A percentile compares a stretch with the other conserved stretches of the same genome.
phyloP scores from a whole-genome alignment of 2,888 invertebrate species.

The Sialis lutaria region DNA sequence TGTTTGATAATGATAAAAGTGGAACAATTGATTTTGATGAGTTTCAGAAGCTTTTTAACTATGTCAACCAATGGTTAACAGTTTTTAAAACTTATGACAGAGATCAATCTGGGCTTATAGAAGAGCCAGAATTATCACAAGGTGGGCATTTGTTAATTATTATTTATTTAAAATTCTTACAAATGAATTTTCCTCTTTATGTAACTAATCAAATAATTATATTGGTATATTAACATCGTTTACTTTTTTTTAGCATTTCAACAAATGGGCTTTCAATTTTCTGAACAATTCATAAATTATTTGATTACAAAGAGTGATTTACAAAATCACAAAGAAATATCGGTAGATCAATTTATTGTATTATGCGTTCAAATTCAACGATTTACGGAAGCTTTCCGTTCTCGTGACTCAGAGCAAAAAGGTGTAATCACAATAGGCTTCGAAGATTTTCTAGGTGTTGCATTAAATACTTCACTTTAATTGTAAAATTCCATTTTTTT shows the following conservation, averaged over 20 bases:
- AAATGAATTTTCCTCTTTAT: neutral
- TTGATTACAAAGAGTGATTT: slow-evolving; percentile 53
- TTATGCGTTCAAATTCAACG: slow-evolving; percentile 76
- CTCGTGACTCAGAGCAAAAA: slow-evolving; percentile 59
- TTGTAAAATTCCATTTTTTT: no score
- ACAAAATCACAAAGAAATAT: slow-evolving; percentile 39
- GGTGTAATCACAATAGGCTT: slow-evolving; percentile 74
- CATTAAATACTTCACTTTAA: slow-evolving; percentile 46
- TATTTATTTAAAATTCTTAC: neutral
- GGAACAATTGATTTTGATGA: slow-evolving; percentile 73
- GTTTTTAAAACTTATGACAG: slow-evolving; percentile 72
- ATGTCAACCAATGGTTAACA: slow-evolving; percentile 76
- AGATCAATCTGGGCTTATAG: slow-evolving; percentile 74
- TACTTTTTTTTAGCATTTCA: slow-evolving; percentile 45
- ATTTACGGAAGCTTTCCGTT: slow-evolving; percentile 73
- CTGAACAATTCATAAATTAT: slow-evolving; percentile 58
- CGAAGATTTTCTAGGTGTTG: slow-evolving; percentile 79
- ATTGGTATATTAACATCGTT: neutral
- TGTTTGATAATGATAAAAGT: slow-evolving; percentile 73
- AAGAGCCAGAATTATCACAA: slow-evolving; percentile 57
- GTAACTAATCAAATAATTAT: neutral
- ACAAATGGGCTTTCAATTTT: slow-evolving; percentile 79
- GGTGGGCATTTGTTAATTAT: slow-evolving; percentile 27
- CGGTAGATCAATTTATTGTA: slow-evolving; percentile 79
- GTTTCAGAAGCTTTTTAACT: slow-evolving; percentile 72